phyloP scores from a whole-genome alignment of 2,113 vertebrate species.

The Sceloporus tristichus region DNA sequence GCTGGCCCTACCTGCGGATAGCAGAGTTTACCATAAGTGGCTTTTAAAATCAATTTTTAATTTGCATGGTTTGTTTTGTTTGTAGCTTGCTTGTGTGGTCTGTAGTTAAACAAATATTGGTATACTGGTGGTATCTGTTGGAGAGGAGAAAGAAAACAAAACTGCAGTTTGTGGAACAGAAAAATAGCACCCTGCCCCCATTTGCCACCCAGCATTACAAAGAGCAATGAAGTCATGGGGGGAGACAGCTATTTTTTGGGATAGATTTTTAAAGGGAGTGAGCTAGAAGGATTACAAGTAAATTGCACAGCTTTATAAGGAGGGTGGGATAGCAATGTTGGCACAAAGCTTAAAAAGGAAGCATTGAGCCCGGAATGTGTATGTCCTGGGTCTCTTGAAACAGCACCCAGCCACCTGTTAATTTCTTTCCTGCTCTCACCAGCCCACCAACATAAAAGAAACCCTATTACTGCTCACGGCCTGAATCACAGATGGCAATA shows the following conservation, averaged over 20 bases:
- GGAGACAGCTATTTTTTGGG: too few species aligned
- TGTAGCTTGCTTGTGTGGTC: background rate
- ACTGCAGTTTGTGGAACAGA: background rate
- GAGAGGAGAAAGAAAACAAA: background rate
- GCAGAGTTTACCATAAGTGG: too few species aligned
- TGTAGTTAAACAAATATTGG: background rate
- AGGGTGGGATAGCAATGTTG: background rate
- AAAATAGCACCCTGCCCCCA: background rate
- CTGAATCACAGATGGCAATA: slow-evolving; percentile 25
- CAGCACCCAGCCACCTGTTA: background rate
- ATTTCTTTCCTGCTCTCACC: background rate
- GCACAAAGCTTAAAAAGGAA: background rate
- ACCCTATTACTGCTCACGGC: slow-evolving; percentile 10
- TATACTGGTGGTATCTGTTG: background rate
- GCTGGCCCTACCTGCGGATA: background rate
- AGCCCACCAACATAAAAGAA: slow-evolving; percentile 16
- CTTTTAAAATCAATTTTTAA: too few species aligned
- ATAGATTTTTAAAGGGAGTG: too few species aligned
- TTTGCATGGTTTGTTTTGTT: background rate
- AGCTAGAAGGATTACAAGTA: too few species aligned
- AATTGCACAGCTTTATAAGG: background rate
- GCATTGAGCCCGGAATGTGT: background rate
- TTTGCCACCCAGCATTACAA: background rate
- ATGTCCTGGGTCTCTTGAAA: background rate
- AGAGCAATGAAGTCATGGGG: background rate